Conservation (phyloP, 2,888 invertebrate genomes). For the Poecilus cupreus region DNA sequence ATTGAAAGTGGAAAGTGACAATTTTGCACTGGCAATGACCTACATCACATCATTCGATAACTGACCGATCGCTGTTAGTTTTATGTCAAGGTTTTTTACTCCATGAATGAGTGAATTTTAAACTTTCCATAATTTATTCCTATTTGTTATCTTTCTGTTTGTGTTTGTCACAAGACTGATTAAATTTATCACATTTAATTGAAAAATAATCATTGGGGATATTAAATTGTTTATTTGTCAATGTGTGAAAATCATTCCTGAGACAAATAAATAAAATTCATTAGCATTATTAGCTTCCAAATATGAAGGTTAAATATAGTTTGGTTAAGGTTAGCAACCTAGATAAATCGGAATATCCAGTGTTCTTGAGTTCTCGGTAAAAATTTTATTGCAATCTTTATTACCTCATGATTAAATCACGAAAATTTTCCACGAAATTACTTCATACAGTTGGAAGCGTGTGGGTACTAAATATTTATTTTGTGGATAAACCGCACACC, state of each 20-base stretch:
- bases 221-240: too few species aligned
- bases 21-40: slow-evolving; percentile 37
- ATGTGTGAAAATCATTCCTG: too few species aligned
- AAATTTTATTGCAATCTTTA: neutral
- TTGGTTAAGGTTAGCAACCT: neutral
- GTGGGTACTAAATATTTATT: too few species aligned
- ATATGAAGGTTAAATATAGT: too few species aligned
- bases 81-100: slow-evolving; percentile 20
- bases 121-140: neutral
- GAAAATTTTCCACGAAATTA: neutral
- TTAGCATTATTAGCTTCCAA: too few species aligned
- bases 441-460: too few species aligned
- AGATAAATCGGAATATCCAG: neutral
- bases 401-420: neutral
- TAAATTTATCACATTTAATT: neutral
- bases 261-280: neutral
- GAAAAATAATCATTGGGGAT: neutral
- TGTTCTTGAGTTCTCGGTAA: neutral
- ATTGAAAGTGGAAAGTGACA: slow-evolving; percentile 34
- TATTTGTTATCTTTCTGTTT: neutral
- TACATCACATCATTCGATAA: slow-evolving; percentile 11
- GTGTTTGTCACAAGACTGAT: neutral
- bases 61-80: slow-evolving; percentile 20
- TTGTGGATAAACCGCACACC: too few species aligned
- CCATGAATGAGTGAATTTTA: neutral